Percentiles rank a stretch among this genome's conserved stretches.
phyloP scores from a whole-genome alignment of 2,797 vertebrate genomes.

The Gymnopithys bicolor region DNA sequence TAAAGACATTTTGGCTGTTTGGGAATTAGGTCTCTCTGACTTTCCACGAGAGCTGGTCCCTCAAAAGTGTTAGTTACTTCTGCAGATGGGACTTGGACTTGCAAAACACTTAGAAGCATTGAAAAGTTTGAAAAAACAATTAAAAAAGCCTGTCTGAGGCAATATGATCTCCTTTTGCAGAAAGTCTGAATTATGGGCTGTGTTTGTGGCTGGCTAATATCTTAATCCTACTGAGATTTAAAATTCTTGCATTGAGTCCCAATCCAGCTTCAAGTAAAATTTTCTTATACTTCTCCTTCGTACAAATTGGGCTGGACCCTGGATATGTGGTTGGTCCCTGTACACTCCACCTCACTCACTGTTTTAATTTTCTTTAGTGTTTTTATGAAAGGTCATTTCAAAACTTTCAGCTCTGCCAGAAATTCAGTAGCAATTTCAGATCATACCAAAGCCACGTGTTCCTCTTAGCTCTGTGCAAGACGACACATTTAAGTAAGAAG shows the following conservation, averaged over 20 bases:
- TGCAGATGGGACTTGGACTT: neutral
- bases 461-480: neutral
- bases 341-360: neutral
- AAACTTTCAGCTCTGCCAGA: neutral
- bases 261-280: neutral
- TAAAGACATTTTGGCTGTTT: neutral
- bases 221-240: constrained; percentile 18
- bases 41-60: neutral
- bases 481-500: neutral
- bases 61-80: constrained; percentile 7
- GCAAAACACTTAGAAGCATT: neutral
- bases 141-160: neutral
- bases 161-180: constrained; percentile 1
- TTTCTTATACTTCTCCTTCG: neutral
- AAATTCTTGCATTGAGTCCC: neutral
- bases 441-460: neutral
- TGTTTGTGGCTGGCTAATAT: neutral
- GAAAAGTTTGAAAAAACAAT: neutral
- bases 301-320: neutral
- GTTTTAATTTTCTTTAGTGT: neutral
- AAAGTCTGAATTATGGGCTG: neutral
- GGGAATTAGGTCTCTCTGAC: neutral
- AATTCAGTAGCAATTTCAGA: neutral
- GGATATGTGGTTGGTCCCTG: neutral
- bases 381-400: neutral